Percentiles rank a stretch among this genome's conserved stretches.
Evolutionary conservation across 2,797 vertebrate genomes (phyloP).

Genomic region (Falco novaeseelandiae): DNA sequence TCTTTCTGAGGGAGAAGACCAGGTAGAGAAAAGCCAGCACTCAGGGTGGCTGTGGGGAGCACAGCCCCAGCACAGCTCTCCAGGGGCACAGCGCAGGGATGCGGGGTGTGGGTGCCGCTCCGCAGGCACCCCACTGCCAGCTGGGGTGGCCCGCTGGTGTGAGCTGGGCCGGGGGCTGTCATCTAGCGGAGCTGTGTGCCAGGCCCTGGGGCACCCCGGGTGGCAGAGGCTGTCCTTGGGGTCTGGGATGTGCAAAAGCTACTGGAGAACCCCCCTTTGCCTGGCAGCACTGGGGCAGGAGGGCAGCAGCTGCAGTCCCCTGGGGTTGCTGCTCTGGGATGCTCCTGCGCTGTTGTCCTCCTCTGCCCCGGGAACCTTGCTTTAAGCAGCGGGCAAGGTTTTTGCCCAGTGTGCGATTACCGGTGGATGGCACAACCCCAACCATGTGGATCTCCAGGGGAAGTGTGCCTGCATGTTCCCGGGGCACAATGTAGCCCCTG

Average conservation of each 20-base stretch:
- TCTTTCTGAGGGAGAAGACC: not conserved
- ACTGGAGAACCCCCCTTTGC: not conserved
- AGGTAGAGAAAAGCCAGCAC: not conserved
- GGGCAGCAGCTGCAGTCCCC: not conserved
- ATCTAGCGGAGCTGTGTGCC: not conserved
- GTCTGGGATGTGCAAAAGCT: not conserved
- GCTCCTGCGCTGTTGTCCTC: not conserved
- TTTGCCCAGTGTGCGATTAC: accelerated
- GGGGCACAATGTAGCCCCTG: accelerated
- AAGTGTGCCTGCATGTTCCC: accelerated
- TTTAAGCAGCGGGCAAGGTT: not conserved
- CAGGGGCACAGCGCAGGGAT: accelerated
- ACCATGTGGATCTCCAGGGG: accelerated
- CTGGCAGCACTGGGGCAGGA: not conserved
- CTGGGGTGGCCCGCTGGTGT: accelerated
- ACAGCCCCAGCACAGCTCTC: not conserved
- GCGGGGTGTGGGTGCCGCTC: not conserved
- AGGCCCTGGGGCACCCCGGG: not conserved
- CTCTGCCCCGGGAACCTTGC: no score
- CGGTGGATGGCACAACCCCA: accelerated
- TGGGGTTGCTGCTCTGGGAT: not conserved
- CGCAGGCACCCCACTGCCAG: not conserved
- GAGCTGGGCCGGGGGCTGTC: accelerated
- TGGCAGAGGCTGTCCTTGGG: not conserved
- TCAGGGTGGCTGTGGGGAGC: not conserved